Base-by-base conservation (phyloP, 2,888 invertebrate genomes). In the Diaphora mendica region DNA sequence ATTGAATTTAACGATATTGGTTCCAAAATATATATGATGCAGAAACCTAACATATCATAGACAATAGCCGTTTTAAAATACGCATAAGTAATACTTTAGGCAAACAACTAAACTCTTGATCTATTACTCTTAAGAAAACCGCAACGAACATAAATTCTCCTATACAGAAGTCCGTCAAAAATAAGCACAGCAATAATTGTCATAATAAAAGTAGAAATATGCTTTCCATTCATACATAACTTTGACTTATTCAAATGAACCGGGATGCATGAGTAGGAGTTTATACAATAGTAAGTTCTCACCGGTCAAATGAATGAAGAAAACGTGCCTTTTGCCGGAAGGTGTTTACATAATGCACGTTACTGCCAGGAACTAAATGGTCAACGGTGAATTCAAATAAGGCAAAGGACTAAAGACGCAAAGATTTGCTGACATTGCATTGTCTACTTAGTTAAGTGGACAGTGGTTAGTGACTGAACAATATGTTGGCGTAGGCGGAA, bases 281-380 rank as follows among this genome's bases (percentile, higher is more conserved):
- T 65, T 48, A 70, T 55, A 67, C 71, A 71, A 65, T 55, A 17
- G 55, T 42, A 59, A 44, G 30, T 64, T n/a, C 44, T 42, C 62
- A 64, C 42, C 44, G 64, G 42, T 44, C 64, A 44, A 62, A 44
- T 59, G 71, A 33, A 71, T 55, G 66, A 66, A 20, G 59, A 13
- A 66, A 73, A 68, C 73, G 73, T 68, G 68, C 15, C 68, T 44
- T 30, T 39, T 70, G 55, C 55, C 73, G 73, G 73, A 73, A 73
- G 55, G 33, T 65, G 65, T 70, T 73, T 66, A 44, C 69, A 69
- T 73, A 65, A 69, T 73, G 69, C 55, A 65, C n/a, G 44, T 64
- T 33, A 39, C 48, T 33, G 23, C 35, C 35, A 17, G 39, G 64
- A 30, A 73, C 44, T 67, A 64, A 55, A 69, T 64, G 68, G 68